Base-by-base conservation (phyloP, 1,140 invertebrate genomes). In the Spodoptera frugiperda region DNA sequence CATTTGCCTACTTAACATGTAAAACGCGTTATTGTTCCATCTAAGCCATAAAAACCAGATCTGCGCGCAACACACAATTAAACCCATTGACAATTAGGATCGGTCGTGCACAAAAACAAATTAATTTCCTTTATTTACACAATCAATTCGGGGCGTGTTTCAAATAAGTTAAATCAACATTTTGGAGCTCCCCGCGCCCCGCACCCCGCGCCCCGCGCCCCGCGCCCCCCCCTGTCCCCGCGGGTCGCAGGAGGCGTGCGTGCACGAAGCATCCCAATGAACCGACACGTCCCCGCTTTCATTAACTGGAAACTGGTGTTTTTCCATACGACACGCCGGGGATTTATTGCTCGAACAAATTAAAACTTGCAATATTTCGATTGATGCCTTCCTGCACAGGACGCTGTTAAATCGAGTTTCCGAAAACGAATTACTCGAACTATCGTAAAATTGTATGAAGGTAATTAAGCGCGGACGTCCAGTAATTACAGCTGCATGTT, bases 101-200 rank as follows among this genome's bases (percentile, higher is more conserved):
- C 54, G 55, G 17, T 73, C 39, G 70, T 51, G 46, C 46, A 39
- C 72, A 65, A 63, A 63, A 48, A 75, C 72, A 75, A 75, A 75
- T 75, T 75, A 75, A 75, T 75, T 61, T 73, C 71, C 55, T 73
- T 73, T 75, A 75, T 75, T 75, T 75, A 65, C 57, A 75, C 72
- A 75, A 75, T 75, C 71, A 61, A 74, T 74, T 74, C 57, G 59
- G 48, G 33, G 72, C 57, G 72, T 65, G 72, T 75, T 63, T 75
- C 30, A 75, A 65, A 75, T 65, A 75, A 73, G 55, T 73, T 59
- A 75, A 65, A 75, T 75, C 72, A 75, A 75, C 72, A 75, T 65
- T 75, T 75, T 25, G 57, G 46, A 5, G n/a, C 30, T 21, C 25
- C 30, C 72, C n/a, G n/a, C n/a, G n/a, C n/a, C n/a, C n/a, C n/a